Evolutionary conservation across 2,113 vertebrate genomes (phyloP).

Genomic region (Zeus faber): DNA sequence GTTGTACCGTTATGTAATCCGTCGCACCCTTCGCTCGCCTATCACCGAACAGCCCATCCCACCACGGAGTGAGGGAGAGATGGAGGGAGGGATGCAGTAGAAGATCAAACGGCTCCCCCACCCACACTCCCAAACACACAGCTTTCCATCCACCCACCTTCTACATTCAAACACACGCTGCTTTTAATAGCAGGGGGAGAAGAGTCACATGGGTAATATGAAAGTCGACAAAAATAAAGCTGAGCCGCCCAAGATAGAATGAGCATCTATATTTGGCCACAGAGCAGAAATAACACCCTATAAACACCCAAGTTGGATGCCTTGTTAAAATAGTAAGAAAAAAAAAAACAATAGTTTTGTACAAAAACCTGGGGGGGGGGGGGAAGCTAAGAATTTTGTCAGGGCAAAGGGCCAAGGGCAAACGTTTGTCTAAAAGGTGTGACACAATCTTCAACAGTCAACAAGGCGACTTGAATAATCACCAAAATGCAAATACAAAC

Average conservation of each 20-base stretch:
- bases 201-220: conserved; percentile 62
- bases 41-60: conserved; percentile 51
- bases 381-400: too few species aligned
- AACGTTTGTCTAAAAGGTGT: too few species aligned
- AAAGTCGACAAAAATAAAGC: conserved; percentile 54
- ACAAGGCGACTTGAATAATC: too few species aligned
- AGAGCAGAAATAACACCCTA: conserved; percentile 29
- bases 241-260: conserved; percentile 56
- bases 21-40: conserved; percentile 58
- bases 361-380: too few species aligned
- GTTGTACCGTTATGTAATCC: conserved; percentile 65
- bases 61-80: conserved; percentile 10
- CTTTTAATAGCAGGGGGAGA: conserved; percentile 64
- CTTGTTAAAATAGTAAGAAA: too few species aligned
- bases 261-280: conserved; percentile 56
- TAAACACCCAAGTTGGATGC: too few species aligned
- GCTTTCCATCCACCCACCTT: conserved; percentile 18
- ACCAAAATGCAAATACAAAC: too few species aligned
- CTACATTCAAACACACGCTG: conserved; percentile 37
- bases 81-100: conserved; percentile 38
- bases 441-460: too few species aligned
- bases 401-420: too few species aligned
- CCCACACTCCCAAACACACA: background rate
- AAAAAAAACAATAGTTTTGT: too few species aligned
- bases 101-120: conserved; percentile 11